Conservation (phyloP, 2,888 invertebrate species). For the Hydrotaea cyrtoneurina region DNA sequence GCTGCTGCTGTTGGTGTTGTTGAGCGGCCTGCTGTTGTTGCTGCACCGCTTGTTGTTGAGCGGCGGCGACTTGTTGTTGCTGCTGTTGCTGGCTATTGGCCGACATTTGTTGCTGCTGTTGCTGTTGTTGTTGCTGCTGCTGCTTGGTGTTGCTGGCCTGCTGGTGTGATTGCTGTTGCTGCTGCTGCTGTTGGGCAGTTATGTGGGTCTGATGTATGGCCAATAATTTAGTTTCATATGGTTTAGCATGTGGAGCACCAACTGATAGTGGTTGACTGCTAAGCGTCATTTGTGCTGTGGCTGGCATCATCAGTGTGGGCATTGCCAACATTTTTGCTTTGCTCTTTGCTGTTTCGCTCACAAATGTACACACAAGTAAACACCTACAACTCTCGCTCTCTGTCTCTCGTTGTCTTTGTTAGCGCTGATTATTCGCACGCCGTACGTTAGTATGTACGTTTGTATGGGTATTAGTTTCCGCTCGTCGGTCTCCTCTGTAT, state of each 20-base stretch:
- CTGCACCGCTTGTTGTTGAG: constrained; percentile 73
- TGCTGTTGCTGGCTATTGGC: constrained; percentile 72
- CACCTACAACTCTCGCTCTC: constrained; percentile 34
- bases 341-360: constrained; percentile 2
- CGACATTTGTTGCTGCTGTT: constrained; percentile 72
- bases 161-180: constrained; percentile 76
- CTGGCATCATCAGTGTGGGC: constrained; percentile 82
- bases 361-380: constrained; percentile 22
- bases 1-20: constrained; percentile 69
- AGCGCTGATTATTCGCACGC: constrained; percentile 71
- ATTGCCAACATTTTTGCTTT: constrained; percentile 80
- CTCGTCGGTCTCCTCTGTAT: neutral
- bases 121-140: constrained; percentile 73
- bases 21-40: constrained; percentile 73
- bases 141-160: constrained; percentile 74
- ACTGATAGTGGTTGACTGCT: constrained; percentile 80
- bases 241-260: constrained; percentile 79
- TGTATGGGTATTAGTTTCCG: neutral
- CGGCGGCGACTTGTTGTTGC: constrained; percentile 71
- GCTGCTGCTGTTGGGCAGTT: constrained; percentile 73
- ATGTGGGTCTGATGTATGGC: constrained; percentile 81
- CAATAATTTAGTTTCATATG: constrained; percentile 81
- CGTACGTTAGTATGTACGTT: neutral
- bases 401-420: constrained; percentile 65
- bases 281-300: constrained; percentile 81